Base-by-base conservation (phyloP, 2,888 invertebrate species). In the Cartodere bifasciata region DNA sequence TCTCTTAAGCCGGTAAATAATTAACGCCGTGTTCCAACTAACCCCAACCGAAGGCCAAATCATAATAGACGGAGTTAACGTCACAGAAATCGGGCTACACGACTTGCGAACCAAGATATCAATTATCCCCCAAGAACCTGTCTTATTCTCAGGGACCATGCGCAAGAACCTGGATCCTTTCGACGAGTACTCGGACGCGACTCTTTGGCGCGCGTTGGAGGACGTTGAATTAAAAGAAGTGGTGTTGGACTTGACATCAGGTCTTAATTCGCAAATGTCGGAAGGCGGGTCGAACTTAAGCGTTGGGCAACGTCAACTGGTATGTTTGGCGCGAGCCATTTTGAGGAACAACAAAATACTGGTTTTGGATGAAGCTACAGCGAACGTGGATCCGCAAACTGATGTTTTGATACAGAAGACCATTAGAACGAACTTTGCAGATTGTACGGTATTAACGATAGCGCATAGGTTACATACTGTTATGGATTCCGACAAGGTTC, bases 141-240 rank as follows among this genome's bases (percentile, higher is more conserved):
- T n/a, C n/a, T n/a, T n/a, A n/a, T n/a, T n/a, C n/a, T n/a, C n/a
- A n/a, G 75, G 74, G 28, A 80, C 85, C 3, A 72, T 92, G 68
- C 67, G 92, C 2, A 79, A 79, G 50, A 92, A 92, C 62, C 65
- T 92, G 36, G 91, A 92, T 63, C 91, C 91, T 1, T 91, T 91
- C 55, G 75, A 81, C 42, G 77, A 80, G 47, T 83, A 79, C 50
- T 65, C 70, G 0, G 91, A 91, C 42, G 43, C 41, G n/a, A 46
- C 46, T 23, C 59, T 91, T 2, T 90, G 90, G 88, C 67, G 69
- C 39, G 84, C 83, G 0, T 60, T 91, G 13, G 85, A 86, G 44
- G 84, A 87, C 61, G 79, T 80, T 28, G 77, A 81, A 48, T 49
- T 88, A 16, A 85, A 85, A 48, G 73, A 76, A 31, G 56, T 64